These are phyloP conservation scores for Proteles cristata DNA, from an alignment of 2,113 vertebrate species.

Conservation along the genomic window DNA sequence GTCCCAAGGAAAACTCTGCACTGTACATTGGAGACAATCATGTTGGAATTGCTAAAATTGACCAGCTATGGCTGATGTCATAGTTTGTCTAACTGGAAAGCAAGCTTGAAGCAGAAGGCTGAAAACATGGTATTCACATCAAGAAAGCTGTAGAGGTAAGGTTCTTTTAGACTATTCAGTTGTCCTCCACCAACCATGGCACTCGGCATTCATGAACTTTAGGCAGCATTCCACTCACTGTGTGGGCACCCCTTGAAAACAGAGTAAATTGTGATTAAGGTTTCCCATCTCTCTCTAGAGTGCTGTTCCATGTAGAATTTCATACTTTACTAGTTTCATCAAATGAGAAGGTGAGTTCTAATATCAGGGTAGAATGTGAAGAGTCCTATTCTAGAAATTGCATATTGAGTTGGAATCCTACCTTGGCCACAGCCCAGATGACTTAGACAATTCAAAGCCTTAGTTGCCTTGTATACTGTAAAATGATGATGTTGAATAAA, in stretches of 20 bases:
- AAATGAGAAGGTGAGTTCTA: background rate
- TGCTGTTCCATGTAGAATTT: background rate
- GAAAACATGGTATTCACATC: background rate
- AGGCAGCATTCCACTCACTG: background rate
- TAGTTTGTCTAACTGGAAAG: conserved; percentile 54
- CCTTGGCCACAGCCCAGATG: background rate
- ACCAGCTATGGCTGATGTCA: background rate
- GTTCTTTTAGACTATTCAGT: conserved; percentile 54
- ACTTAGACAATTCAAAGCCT: background rate
- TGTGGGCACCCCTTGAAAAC: background rate
- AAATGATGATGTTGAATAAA: background rate
- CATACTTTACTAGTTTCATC: background rate
- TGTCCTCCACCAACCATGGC: background rate
- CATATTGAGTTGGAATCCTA: background rate
- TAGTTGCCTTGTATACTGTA: background rate
- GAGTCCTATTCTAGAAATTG: background rate
- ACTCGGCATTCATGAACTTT: background rate
- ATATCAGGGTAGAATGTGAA: background rate
- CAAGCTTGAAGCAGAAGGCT: conserved; percentile 30
- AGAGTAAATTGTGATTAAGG: background rate
- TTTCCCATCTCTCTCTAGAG: background rate
- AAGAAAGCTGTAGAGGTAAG: background rate
- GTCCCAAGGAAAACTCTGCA: conserved; percentile 33
- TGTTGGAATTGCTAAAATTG: conserved; percentile 49
- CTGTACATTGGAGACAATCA: background rate